Percentiles rank a stretch among this genome's conserved stretches.
Conservation (phyloP, 2,797 vertebrate genomes). For the Melanotaenia maccullochi region DNA sequence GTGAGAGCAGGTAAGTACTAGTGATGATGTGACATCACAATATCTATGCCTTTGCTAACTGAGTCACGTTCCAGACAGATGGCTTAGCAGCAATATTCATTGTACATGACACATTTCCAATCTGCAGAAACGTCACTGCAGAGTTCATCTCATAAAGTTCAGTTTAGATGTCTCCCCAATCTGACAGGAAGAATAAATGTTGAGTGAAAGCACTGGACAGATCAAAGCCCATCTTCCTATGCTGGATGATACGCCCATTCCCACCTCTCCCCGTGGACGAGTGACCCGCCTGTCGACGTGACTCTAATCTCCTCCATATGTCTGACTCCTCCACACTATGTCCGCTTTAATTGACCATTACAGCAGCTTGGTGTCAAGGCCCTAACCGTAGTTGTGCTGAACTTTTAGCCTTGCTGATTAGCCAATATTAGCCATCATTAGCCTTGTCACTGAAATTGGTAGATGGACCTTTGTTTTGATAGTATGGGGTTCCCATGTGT, state of each 20-base stretch:
- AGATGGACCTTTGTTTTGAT: background rate
- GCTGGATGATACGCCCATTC: slow-evolving; percentile 9
- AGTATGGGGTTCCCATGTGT: slow-evolving; percentile 6
- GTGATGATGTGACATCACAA: slow-evolving; percentile 4
- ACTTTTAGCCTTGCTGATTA: slow-evolving; percentile 47
- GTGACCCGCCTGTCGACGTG: slow-evolving; percentile 8
- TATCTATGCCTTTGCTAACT: background rate
- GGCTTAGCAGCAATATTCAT: background rate
- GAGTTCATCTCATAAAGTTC: background rate
- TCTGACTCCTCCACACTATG: slow-evolving; percentile 31
- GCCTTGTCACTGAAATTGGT: slow-evolving; percentile 18
- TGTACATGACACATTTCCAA: background rate
- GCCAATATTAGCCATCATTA: slow-evolving; percentile 22
- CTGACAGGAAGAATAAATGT: slow-evolving; percentile 16
- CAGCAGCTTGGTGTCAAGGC: slow-evolving; percentile 3
- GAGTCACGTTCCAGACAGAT: background rate
- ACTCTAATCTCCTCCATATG: slow-evolving; percentile 46
- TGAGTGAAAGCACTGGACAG: background rate
- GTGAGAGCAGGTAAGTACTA: background rate
- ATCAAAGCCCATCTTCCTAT: slow-evolving; percentile 27
- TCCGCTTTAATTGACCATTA: slow-evolving; percentile 65
- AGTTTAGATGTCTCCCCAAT: background rate
- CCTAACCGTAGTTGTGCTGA: slow-evolving; percentile 18
- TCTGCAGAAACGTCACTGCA: background rate
- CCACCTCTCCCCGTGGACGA: slow-evolving; percentile 9